These are phyloP conservation scores for Neostethus bicornis DNA, from an alignment of 2,797 vertebrate genomes.

Conservation along the genomic window DNA sequence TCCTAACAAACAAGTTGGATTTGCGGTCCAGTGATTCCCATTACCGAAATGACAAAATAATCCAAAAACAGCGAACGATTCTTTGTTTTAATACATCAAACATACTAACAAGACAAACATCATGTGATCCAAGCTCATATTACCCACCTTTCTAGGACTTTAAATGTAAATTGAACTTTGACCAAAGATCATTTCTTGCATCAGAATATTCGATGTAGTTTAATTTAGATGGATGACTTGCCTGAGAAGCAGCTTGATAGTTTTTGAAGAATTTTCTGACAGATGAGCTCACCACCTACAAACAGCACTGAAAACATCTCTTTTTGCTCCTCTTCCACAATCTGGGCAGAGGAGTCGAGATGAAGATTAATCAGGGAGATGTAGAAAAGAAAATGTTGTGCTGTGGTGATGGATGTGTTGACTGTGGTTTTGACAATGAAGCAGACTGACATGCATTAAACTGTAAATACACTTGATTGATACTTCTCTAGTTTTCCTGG, in stretches of 20 bases:
- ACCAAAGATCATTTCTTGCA: not conserved
- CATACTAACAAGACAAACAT: no score
- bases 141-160: not conserved
- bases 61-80: no score
- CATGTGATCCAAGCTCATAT: no score
- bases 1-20: no score
- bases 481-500: constrained; percentile 34
- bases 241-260: not conserved
- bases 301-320: not conserved
- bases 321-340: not conserved
- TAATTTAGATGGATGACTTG: not conserved
- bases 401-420: constrained; percentile 50
- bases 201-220: not conserved
- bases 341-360: not conserved
- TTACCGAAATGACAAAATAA: no score
- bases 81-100: no score
- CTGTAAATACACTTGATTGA: constrained; percentile 60
- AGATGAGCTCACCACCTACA: not conserved
- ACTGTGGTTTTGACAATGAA: constrained; percentile 37
- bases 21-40: no score
- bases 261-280: not conserved
- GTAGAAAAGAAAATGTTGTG: not conserved
- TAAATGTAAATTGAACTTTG: not conserved
- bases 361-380: constrained; percentile 26
- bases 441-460: constrained; percentile 30